A percentile compares a stretch with the other conserved stretches of the same genome.
Evolutionary conservation across 1,140 invertebrate genomes (phyloP).

Genomic region (Rhagoletis pomonella): DNA sequence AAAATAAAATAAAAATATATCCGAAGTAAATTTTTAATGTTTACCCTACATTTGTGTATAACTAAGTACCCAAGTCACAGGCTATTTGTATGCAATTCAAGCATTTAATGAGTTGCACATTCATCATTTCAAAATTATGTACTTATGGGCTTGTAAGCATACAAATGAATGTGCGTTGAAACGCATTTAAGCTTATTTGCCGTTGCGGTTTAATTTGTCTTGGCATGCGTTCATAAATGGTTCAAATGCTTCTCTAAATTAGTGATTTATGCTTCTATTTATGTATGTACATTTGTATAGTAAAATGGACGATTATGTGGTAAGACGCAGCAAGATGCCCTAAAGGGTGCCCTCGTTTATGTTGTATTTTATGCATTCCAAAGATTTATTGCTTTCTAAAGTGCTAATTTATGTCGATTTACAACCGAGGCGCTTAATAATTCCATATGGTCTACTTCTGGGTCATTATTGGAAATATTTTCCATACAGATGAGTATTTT

Average conservation of each 20-base stretch:
- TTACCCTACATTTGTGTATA: background rate
- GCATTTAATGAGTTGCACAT: constrained; percentile 45
- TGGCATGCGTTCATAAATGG: background rate
- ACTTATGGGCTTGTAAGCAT: background rate
- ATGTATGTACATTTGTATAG: background rate
- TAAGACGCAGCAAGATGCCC: background rate
- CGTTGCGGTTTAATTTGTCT: constrained; percentile 34
- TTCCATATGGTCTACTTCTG: background rate
- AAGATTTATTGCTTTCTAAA: constrained; percentile 42
- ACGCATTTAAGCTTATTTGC: background rate
- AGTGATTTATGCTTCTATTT: background rate
- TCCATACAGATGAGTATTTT: no score
- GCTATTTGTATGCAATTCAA: constrained; percentile 39
- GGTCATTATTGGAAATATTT: background rate
- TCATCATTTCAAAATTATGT: constrained; percentile 30
- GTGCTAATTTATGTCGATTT: constrained; percentile 46
- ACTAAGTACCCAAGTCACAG: background rate
- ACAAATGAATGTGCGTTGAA: background rate
- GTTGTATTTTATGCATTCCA: background rate
- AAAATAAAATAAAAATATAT: background rate
- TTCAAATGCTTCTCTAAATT: background rate
- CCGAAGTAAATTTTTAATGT: constrained; percentile 13
- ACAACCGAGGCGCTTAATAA: background rate
- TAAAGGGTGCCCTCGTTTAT: background rate
- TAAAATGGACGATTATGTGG: background rate